Conservation (phyloP, 2,888 invertebrate genomes). For the Notocelia uddmanniana region DNA sequence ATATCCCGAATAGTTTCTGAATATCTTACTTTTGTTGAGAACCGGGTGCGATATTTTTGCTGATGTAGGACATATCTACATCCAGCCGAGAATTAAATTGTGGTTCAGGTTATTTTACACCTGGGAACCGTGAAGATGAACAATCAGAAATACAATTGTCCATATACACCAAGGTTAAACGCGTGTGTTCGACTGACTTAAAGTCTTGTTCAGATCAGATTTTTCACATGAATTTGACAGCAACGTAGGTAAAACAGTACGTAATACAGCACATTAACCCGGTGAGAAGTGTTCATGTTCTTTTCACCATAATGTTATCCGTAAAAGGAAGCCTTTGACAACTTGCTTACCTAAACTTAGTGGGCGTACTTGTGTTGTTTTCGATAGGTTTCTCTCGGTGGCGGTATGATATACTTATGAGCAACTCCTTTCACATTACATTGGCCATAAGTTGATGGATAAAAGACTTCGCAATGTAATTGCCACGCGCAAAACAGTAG, state of each 20-base stretch:
- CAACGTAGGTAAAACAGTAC: background rate
- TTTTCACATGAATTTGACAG: background rate
- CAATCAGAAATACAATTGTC: too few relatives aligned
- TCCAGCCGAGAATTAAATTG: too few relatives aligned
- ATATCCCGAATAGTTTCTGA: too few relatives aligned
- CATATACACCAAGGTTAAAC: too few relatives aligned
- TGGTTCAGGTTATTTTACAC: too few relatives aligned
- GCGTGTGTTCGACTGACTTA: too few relatives aligned
- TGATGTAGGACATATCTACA: too few relatives aligned
- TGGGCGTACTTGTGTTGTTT: constrained; percentile 30
- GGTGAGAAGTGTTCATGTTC: constrained; percentile 23
- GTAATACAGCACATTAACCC: constrained; percentile 9
- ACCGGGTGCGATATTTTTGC: too few relatives aligned
- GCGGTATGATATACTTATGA: constrained; percentile 7
- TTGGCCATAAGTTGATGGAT: background rate
- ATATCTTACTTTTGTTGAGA: too few relatives aligned
- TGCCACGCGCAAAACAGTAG: background rate
- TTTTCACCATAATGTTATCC: constrained; percentile 22
- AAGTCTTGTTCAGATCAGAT: too few relatives aligned
- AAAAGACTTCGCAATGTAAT: background rate
- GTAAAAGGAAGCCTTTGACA: constrained; percentile 21
- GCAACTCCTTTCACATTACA: constrained; percentile 2
- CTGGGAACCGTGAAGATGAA: too few relatives aligned
- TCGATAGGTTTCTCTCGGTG: constrained; percentile 16
- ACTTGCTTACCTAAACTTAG: constrained; percentile 26